Evolutionary conservation across 2,113 vertebrate genomes (phyloP), one percentile per base, ranked within the genome.

Genomic region (Notothenia coriiceps): DNA sequence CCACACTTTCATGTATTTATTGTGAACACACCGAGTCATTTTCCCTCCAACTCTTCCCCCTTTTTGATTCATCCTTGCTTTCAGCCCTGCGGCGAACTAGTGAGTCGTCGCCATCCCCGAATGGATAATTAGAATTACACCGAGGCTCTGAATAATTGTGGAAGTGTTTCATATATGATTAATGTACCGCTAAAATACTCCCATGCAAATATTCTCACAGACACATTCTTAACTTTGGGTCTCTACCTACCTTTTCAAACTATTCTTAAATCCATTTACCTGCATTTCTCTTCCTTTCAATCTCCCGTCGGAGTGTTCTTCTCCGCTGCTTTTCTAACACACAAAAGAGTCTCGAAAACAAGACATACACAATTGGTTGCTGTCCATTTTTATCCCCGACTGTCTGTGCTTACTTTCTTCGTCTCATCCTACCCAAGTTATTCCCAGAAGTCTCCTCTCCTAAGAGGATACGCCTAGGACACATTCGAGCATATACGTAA

Each of bases 101-200:
- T 57, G 85, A 85, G 84, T 79, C 10, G 51, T 59, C 1, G 20
- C 64, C 29, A 6, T 74, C 76, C 82, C 79, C 44, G 10, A 72
- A 82, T 67, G 74, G 76, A 82, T 90, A 89, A 91, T 91, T 84
- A 79, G 56, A 85, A 82, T 82, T 71, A 82, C 71, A 70, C 33
- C 6, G 10, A 62, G 60, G 63, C 40, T 18, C 35, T 63, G 47
- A 59, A 66, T 57, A 54, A 81, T 46, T 77, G 75, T 82, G 60
- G 73, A 86, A 77, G 71, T 67, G 65, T 85, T 89, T 86, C 51
- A 57, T 82, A 70, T 80, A 79, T 77, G 73, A 61, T 82, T 73
- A 70, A 82, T 86, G 63, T 40, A 17, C 40, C 20, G 13, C 43
- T 2, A 43, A 22, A 33, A 51, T 62, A 62, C 80, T 83, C 65